Percentiles rank a stretch among this genome's conserved stretches.
phyloP scores from a whole-genome alignment of 2,888 invertebrate species.

The Cataglyphis altisquamis region DNA sequence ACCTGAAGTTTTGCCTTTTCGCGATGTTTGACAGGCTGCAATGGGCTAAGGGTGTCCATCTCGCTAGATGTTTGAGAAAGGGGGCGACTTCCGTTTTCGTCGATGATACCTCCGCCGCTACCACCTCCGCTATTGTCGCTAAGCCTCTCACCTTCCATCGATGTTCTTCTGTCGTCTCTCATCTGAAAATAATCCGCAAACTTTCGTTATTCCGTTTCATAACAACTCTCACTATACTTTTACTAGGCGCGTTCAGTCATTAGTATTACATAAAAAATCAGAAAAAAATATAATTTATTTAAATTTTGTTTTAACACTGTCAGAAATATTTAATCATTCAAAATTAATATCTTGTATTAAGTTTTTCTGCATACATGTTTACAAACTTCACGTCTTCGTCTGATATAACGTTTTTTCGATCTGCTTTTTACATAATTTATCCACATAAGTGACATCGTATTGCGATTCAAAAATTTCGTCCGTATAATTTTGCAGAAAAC shows the following conservation, averaged over 20 bases:
- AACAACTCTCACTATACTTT: background rate
- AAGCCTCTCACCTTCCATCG: conserved; percentile 88
- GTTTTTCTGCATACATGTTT: background rate
- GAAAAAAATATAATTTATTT: background rate
- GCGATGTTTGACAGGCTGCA: conserved; percentile 84
- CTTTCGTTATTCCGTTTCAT: background rate
- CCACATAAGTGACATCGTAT: conserved; percentile 86
- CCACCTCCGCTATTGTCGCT: conserved; percentile 80
- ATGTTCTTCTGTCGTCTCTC: conserved; percentile 83
- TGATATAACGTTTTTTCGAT: conserved; percentile 80
- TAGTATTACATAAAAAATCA: background rate
- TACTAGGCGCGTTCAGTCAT: background rate
- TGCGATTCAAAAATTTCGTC: conserved; percentile 3
- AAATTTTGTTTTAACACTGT: background rate
- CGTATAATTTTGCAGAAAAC: background rate
- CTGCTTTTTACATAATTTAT: conserved; percentile 87
- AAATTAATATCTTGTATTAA: background rate
- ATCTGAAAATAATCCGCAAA: conserved; percentile 71
- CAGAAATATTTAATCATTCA: background rate
- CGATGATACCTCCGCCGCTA: conserved; percentile 83
- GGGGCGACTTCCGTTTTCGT: conserved; percentile 87
- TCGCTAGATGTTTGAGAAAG: conserved; percentile 91
- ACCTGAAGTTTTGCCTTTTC: conserved; percentile 85
- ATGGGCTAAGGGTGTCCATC: conserved; percentile 86
- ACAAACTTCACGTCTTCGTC: conserved; percentile 78